Evolutionary conservation across 2,888 invertebrate genomes (phyloP), one percentile per base, ranked within the genome.

Genomic region (Eupeodes latifasciatus): DNA sequence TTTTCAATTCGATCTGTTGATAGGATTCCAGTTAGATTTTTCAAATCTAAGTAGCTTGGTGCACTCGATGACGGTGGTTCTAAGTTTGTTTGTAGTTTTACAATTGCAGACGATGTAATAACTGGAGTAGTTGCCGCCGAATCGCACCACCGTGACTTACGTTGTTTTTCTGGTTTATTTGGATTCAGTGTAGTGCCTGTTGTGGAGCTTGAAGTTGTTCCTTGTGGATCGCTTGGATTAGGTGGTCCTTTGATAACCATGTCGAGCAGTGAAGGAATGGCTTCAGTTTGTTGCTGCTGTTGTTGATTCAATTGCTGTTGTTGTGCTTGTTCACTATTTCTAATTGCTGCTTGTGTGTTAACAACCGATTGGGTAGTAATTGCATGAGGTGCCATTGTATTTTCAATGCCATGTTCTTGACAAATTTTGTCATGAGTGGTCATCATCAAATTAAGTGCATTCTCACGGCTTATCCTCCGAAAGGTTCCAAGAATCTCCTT

Each of bases 401-500:
- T 93, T 49, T 93, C 92, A 49, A 93, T 90, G 19, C 93, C 93
- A 85, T 92, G 94, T 82, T 94, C 93, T 27, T 93, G 92, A 80
- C 94, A 94, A 36, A 95, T 91, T 85, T 93, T 93, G 64, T 93
- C 94, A 90, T 95, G 95, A 0, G 94, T 94, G 47, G 94, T 92
- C 61, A 94, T 94, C 89, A 95, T 94, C 92, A 94, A 93, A 62
- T 91, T 92, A 90, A 95, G 93, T 0, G 97, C 97, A 88, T 96
- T 96, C 91, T 97, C 97, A 83, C 97, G 95, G 90, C 96, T 96
- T 89, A 98, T 94, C 81, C 98, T 94, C 61, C 98, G 97, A 91
- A 98, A 98, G 92, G 97, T 97, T n/a, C 98, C 98, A 77, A 98
- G 94, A 91, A 98, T 97, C 94, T 98, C 98, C 93, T 98, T 97